These are phyloP conservation scores for Clivina fossor DNA, from an alignment of 2,888 invertebrate species.

Conservation along the genomic window DNA sequence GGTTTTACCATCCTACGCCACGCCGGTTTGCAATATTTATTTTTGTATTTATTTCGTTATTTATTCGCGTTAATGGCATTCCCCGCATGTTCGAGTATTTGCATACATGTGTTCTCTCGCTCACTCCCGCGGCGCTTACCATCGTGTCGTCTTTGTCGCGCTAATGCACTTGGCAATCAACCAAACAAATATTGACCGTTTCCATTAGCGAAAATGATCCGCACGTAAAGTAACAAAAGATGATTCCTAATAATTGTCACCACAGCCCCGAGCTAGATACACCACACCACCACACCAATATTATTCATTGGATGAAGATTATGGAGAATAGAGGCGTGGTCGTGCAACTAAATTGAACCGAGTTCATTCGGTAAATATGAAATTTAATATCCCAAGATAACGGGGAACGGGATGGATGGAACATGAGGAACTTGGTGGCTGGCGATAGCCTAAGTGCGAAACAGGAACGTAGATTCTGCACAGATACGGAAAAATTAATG, in stretches of 20 bases:
- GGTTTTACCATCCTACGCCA: constrained; percentile 29
- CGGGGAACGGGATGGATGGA: neutral
- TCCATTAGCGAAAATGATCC: constrained; percentile 23
- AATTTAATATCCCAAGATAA: constrained; percentile 19
- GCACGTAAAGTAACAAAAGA: constrained; percentile 29
- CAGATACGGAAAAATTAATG: constrained; percentile 25
- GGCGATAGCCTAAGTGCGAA: neutral
- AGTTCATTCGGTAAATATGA: constrained; percentile 26
- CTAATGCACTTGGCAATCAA: constrained; percentile 35
- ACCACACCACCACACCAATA: too few species aligned
- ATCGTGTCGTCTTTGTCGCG: constrained; percentile 23
- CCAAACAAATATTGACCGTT: constrained; percentile 31
- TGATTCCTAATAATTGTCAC: constrained; percentile 32
- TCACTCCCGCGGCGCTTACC: constrained; percentile 1
- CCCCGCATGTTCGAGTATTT: constrained; percentile 31
- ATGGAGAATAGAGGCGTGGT: constrained; percentile 21
- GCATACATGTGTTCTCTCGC: constrained; percentile 33
- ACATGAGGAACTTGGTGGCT: neutral
- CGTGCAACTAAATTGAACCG: neutral
- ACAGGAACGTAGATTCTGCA: constrained; percentile 18
- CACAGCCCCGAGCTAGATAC: neutral
- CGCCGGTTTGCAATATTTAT: constrained; percentile 26
- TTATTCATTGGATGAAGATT: constrained; percentile 11
- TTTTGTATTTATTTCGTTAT: constrained; percentile 35
- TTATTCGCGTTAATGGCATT: constrained; percentile 35